phyloP scores from a whole-genome alignment of 2,797 vertebrate species.

The Premnoplex brunnescens region DNA sequence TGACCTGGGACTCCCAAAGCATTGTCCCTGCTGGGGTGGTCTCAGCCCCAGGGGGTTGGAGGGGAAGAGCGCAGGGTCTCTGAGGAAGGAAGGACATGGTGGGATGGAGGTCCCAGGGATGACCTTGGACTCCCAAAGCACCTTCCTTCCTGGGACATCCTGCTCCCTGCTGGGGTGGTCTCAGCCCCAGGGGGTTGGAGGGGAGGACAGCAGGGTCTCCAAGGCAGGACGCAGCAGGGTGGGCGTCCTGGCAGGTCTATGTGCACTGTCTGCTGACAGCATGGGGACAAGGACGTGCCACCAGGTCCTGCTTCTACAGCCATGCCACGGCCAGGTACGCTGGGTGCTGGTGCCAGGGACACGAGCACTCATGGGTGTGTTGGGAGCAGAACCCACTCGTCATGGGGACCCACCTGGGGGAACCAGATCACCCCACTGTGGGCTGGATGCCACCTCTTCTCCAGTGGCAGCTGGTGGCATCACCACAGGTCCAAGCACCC shows the following conservation, averaged over 20 bases:
- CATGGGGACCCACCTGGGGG: neutral
- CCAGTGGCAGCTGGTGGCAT: fast-evolving
- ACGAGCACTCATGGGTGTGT: fast-evolving
- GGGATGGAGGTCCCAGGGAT: neutral
- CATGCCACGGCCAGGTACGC: constrained; percentile 66
- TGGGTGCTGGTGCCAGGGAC: too few relatives aligned
- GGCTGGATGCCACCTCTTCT: neutral
- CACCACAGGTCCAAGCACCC: neutral
- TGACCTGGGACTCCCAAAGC: neutral
- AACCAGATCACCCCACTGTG: fast-evolving
- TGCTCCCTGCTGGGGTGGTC: neutral
- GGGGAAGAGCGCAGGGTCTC: neutral
- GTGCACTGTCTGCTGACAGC: constrained; percentile 82
- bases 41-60: fast-evolving
- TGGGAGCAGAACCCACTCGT: neutral
- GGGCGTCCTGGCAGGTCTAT: constrained; percentile 74
- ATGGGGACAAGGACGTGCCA: constrained; percentile 62
- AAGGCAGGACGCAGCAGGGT: neutral
- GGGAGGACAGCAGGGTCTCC: neutral
- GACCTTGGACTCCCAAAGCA: neutral
- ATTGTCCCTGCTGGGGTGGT: neutral
- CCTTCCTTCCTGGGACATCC: neutral
- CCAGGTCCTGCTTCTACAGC: constrained; percentile 81
- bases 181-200: fast-evolving
- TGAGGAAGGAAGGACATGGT: neutral